Evolutionary conservation across 2,113 vertebrate genomes (phyloP), one percentile per base, ranked within the genome.

Genomic region (Xenus cinereus): DNA sequence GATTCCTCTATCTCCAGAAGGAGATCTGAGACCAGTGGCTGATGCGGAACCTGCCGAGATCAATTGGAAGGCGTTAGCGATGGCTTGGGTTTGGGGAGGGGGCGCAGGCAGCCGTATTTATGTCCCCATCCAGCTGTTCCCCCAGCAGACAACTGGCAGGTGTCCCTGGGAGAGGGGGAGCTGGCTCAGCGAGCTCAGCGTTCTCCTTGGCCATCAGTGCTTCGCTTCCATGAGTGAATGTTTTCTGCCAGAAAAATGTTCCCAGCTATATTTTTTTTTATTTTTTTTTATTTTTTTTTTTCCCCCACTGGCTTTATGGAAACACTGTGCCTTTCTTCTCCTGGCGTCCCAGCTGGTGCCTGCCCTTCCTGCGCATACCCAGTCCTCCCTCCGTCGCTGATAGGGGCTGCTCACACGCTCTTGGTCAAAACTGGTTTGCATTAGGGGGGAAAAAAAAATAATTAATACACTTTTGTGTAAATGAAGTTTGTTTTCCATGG

Each of bases 191-290:
- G 1, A 73, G 86, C 88, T 84, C 32, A 9, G 67, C 69, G 73
- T 93, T 90, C 80, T 90, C 76, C 86, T 84, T 92, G 88, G 92
- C 90, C 89, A 90, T 96, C 94, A 93, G 83, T 19, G 56, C 84
- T 96, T 64, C 1, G 5, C 92, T 92, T 94, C 92, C 91, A 92
- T 81, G 45, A 94, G 73, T 18, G 48, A 89, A 43, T 0, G 8
- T 77, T 93, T 93, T 90, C 90, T 96, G 90, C 94, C 96, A 97
- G 96, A 92, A 96, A 84, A 95, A 92, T 95, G 92, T 96, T 97
- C 96, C 90, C 90, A 97, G 96, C 95, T 93, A 77, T 81, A 11
- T 88, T 50, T 68, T 89, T 75, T 81, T 93, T 35, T 35, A 33
- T 57, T 80, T 30, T 53, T 53, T 28, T 53, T 78, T 48, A 12